A percentile compares a stretch with the other conserved stretches of the same genome.
Evolutionary conservation across 1,140 invertebrate species (phyloP).

Genomic region (Papilio helenus): DNA sequence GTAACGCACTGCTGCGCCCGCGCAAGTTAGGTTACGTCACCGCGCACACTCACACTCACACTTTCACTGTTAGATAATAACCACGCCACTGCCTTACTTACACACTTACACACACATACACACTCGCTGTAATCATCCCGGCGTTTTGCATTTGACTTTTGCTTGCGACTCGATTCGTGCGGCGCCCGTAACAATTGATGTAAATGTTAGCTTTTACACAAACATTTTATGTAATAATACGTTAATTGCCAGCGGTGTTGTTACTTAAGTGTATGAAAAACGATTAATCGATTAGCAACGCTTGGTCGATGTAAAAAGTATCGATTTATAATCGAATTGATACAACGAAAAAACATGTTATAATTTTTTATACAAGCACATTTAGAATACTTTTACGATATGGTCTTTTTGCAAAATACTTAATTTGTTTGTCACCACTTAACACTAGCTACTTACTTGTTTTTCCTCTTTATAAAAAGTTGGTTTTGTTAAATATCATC

Average conservation of each 20-base stretch:
- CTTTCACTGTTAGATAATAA: conserved; percentile 80
- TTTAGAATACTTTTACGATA: background rate
- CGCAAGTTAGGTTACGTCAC: conserved; percentile 66
- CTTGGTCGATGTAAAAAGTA: background rate
- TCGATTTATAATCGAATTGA: background rate
- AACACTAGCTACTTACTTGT: background rate
- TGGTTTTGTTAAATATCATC: background rate
- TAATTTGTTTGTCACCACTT: background rate
- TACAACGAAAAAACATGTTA: background rate
- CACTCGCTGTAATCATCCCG: conserved; percentile 57
- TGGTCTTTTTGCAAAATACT: background rate
- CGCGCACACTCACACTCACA: conserved; percentile 69
- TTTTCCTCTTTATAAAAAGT: background rate
- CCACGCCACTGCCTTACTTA: conserved; percentile 74
- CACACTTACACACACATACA: conserved; percentile 67
- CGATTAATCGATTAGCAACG: background rate
- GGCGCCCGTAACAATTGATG: conserved; percentile 22
- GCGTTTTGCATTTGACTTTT: conserved; percentile 37
- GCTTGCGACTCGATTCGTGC: conserved; percentile 33
- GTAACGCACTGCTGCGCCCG: conserved; percentile 50
- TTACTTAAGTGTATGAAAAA: conserved; percentile 10
- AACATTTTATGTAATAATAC: conserved; percentile 30
- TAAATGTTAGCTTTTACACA: conserved; percentile 20
- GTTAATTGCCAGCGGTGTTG: background rate
- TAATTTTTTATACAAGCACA: background rate